A percentile compares a stretch with the other conserved stretches of the same genome.
These are phyloP conservation scores for Lophius piscatorius DNA, from an alignment of 2,113 vertebrate genomes.

Conservation along the genomic window DNA sequence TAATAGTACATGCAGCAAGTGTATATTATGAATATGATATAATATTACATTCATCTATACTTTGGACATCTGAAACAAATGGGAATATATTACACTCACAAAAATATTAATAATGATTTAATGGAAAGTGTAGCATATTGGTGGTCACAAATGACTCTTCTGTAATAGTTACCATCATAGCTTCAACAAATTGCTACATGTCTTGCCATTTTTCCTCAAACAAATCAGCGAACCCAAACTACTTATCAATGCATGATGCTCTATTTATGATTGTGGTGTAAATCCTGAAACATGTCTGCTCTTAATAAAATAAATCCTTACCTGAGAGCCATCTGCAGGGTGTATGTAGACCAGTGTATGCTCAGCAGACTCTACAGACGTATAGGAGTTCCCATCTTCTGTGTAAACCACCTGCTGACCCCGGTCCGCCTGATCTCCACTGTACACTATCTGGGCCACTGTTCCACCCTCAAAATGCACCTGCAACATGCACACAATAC, in stretches of 20 bases:
- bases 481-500: conserved; percentile 65
- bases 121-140: background rate
- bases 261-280: background rate
- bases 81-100: background rate
- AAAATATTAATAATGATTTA: too few relatives aligned
- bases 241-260: background rate
- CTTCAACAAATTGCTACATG: too few relatives aligned
- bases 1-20: background rate
- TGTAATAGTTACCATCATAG: background rate
- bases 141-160: background rate
- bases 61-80: background rate
- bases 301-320: conserved; percentile 41
- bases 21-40: background rate
- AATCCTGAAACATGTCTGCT: background rate
- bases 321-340: conserved; percentile 93
- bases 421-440: conserved; percentile 88
- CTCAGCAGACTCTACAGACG: conserved; percentile 94
- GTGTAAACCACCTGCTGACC: conserved; percentile 93
- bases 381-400: conserved; percentile 92
- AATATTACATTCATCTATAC: background rate
- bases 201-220: background rate
- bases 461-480: conserved; percentile 92
- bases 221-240: background rate
- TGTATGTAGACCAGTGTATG: conserved; percentile 98
- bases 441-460: conserved; percentile 96